These are phyloP conservation scores for Vireo griseus DNA, from an alignment of 2,797 vertebrate species.

Conservation along the genomic window DNA sequence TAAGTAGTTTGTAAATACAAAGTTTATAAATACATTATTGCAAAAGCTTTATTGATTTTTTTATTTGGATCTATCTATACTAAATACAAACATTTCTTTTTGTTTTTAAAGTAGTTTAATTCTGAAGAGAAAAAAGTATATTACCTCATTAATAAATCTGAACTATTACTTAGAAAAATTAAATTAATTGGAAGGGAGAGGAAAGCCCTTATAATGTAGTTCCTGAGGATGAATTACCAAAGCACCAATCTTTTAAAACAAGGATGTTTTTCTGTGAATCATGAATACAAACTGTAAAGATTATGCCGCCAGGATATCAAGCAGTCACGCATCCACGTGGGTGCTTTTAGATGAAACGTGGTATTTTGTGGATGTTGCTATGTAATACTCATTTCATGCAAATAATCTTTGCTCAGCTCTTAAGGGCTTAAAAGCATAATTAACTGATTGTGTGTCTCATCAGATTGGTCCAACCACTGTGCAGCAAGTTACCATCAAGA, in stretches of 20 bases:
- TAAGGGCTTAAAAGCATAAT: not conserved
- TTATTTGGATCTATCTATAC: not conserved
- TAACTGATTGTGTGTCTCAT: not conserved
- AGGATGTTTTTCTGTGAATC: not conserved
- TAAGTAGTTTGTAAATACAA: too few species aligned
- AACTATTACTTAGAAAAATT: not conserved
- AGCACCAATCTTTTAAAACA: not conserved
- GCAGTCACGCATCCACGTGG: rapidly evolving
- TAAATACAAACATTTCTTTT: not conserved
- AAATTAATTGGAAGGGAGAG: not conserved
- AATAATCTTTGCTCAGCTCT: not conserved
- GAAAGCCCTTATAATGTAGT: not conserved
- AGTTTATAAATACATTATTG: not conserved
- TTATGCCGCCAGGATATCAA: not conserved
- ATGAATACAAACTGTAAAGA: not conserved
- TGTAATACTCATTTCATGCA: not conserved
- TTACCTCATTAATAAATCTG: not conserved
- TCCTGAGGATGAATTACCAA: not conserved
- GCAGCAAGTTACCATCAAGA: slow-evolving; percentile 73
- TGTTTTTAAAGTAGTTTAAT: not conserved
- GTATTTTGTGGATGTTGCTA: not conserved
- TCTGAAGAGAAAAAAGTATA: not conserved
- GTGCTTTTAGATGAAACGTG: not conserved
- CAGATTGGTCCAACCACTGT: slow-evolving; percentile 88
- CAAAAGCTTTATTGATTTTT: not conserved